Conservation (phyloP, 2,797 vertebrate species). For the Garrulus glandarius region DNA sequence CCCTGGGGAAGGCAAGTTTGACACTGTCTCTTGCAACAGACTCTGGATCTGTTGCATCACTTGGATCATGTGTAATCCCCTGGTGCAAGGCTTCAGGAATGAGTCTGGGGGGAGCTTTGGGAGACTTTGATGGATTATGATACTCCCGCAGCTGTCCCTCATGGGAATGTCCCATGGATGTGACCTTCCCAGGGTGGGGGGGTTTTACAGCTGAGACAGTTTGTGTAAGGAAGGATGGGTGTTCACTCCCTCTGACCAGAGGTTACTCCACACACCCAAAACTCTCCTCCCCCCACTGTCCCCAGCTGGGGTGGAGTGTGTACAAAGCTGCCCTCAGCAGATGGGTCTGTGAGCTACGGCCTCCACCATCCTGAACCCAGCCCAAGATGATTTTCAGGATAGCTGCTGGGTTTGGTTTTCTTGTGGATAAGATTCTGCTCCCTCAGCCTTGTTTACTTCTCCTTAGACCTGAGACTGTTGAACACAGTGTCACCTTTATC, state of each 20-base stretch:
- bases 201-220: not conserved
- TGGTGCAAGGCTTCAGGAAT: not conserved
- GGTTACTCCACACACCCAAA: not conserved
- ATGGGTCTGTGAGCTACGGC: no score
- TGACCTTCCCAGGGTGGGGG: not conserved
- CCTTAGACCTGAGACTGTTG: not conserved
- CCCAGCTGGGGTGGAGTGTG: accelerated
- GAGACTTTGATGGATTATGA: not conserved
- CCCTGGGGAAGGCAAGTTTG: not conserved
- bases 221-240: not conserved
- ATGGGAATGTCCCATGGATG: not conserved
- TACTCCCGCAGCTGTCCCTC: not conserved
- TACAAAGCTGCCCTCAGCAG: not conserved
- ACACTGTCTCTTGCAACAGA: not conserved
- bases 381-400: not conserved
- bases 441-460: not conserved
- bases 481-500: not conserved
- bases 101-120: not conserved
- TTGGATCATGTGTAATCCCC: no score
- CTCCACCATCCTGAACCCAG: not conserved
- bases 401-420: not conserved
- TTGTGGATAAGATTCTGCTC: not conserved
- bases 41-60: not conserved
- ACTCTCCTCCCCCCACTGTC: not conserved
- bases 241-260: not conserved